Evolutionary conservation across 2,797 vertebrate genomes (phyloP), one percentile per base, ranked within the genome.

Genomic region (Saxicola maurus): DNA sequence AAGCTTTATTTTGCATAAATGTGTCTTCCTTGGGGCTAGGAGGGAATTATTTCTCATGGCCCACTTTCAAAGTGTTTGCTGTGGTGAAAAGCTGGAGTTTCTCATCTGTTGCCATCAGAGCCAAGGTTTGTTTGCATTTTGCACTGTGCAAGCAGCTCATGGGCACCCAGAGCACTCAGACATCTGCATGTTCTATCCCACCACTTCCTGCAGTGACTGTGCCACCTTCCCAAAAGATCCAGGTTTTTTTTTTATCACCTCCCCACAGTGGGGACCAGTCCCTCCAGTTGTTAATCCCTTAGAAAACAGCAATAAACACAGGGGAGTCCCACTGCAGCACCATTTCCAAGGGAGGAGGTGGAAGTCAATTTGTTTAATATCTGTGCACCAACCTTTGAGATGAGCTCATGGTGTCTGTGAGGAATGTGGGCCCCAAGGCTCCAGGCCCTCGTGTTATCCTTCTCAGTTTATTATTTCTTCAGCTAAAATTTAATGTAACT

Each of bases 381-480:
- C 40, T 91, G 4, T 75, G 46, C 86, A 81, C 43, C 30, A 66
- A 7, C 37, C 17, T 8, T 42, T 2, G 2, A 77, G 51, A 82
- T 92, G 90, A 94, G 65, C 21, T 93, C 82, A 93, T 86, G 49
- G 71, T 38, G 24, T 42, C 66, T 10, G 3, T 91, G 56, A 89
- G 46, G 72, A 85, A 72, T 72, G 14, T 31, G 28, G 31, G 23
- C 24, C 64, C 72, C 35, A 28, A 64, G 31, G 24, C 57, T 91
- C 38, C 46, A 49, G 65, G 13, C 10, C 59, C 43, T 90, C 62
- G 5, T 43, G 56, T 59, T 87, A 65, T 65, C 40, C 43, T 52
- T 75, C 46, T 55, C 23, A 10, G 27, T 91, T 78, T 90, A 85
- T 85, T 95, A 75, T 66, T 86, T 86, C 75, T 75, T 85, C 28